Conservation (phyloP, 2,888 invertebrate species). For the Malthinus flaveolus region DNA sequence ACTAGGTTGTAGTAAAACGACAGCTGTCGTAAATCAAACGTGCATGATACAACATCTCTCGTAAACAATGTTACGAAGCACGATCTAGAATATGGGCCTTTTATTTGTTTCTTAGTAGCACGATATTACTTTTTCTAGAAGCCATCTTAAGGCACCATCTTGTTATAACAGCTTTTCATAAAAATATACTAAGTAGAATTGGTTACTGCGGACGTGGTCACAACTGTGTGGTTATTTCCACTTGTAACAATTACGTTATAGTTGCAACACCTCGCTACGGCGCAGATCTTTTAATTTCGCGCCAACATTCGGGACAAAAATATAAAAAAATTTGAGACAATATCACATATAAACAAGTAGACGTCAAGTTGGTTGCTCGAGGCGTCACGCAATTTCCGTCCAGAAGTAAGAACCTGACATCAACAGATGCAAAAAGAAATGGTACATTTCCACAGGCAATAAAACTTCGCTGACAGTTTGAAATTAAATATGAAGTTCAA, state of each 20-base stretch:
- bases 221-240: conserved; percentile 36
- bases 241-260: conserved; percentile 31
- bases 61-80: conserved; percentile 16
- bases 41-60: conserved; percentile 18
- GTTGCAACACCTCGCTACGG: conserved; percentile 21
- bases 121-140: conserved; percentile 41
- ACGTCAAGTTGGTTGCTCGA: conserved; percentile 31
- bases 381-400: conserved; percentile 44
- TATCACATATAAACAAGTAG: conserved; percentile 23
- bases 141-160: conserved; percentile 38
- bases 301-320: background rate
- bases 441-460: conserved; percentile 46
- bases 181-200: conserved; percentile 42
- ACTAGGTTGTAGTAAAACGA: background rate
- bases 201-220: conserved; percentile 37
- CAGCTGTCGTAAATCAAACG: conserved; percentile 28
- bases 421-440: conserved; percentile 47
- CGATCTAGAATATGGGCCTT: conserved; percentile 32
- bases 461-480: conserved; percentile 48
- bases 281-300: conserved; percentile 20
- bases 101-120: conserved; percentile 43
- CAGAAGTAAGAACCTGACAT: conserved; percentile 44
- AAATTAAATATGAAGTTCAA: conserved; percentile 49
- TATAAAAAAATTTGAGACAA: conserved; percentile 6
- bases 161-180: conserved; percentile 42